Evolutionary conservation across 35 echinoderm and acorn worm genomes (phyloP).

Genomic region (Apostichopus japonicus): DNA sequence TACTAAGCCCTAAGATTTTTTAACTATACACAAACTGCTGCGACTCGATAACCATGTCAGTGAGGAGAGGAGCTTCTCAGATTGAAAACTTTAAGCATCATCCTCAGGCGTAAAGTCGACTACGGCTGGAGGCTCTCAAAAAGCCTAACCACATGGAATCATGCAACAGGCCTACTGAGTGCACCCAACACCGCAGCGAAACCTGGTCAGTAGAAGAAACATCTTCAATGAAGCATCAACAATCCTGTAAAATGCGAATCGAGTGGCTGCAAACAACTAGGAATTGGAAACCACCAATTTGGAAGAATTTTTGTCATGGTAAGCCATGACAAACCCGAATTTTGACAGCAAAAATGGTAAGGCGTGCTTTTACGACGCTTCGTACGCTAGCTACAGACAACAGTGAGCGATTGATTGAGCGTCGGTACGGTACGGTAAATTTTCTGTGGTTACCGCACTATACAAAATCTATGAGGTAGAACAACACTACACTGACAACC

Average conservation of each 20-base stretch:
- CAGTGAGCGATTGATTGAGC: too few species aligned
- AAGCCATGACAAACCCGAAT: not conserved
- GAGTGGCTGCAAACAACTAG: not conserved
- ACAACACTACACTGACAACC: too few species aligned
- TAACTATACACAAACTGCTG: not conserved
- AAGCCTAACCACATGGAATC: not conserved
- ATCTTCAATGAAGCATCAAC: constrained; percentile 54
- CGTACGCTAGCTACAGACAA: too few species aligned
- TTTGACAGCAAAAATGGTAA: not conserved
- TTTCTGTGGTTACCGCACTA: too few species aligned
- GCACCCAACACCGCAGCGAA: not conserved
- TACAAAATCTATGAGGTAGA: too few species aligned
- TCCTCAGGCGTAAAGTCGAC: not conserved
- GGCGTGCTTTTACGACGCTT: not conserved
- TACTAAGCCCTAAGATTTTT: too few species aligned
- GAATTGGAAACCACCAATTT: not conserved
- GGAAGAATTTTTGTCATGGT: not conserved
- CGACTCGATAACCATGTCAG: not conserved
- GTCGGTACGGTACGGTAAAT: too few species aligned
- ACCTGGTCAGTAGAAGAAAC: constrained; percentile 42
- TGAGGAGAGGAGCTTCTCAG: constrained; percentile 46
- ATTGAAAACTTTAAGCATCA: constrained; percentile 57
- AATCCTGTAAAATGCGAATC: constrained; percentile 5
- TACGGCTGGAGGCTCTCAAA: not conserved
- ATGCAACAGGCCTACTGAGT: not conserved